Conservation (phyloP, 2,113 vertebrate genomes). For the Labeo catla region DNA sequence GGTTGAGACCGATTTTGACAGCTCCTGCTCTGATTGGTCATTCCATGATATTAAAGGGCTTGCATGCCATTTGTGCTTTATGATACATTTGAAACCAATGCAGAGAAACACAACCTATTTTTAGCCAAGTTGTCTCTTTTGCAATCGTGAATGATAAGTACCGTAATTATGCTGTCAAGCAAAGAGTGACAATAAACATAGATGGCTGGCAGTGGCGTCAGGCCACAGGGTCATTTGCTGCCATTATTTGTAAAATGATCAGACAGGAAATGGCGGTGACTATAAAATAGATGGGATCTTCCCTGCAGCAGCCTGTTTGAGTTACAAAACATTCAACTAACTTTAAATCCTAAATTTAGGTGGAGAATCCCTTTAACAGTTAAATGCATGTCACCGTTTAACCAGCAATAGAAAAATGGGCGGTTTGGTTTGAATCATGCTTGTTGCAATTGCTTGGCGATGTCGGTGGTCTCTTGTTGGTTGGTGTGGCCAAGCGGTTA, state of each 20-base stretch:
- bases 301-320: neutral
- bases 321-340: neutral
- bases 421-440: neutral
- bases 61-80: neutral
- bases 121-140: slow-evolving; percentile 27
- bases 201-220: slow-evolving; percentile 52
- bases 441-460: neutral
- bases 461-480: neutral
- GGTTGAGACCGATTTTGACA: neutral
- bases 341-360: neutral
- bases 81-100: neutral
- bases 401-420: neutral
- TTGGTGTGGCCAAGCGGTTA: neutral
- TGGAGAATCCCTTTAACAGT: neutral
- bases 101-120: slow-evolving; percentile 22
- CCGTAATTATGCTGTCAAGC: slow-evolving; percentile 55
- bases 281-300: slow-evolving; percentile 54
- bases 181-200: slow-evolving; percentile 58
- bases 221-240: slow-evolving; percentile 49
- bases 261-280: slow-evolving; percentile 58
- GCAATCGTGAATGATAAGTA: slow-evolving; percentile 34
- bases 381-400: neutral
- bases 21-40: neutral
- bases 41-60: neutral
- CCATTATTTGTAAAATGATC: slow-evolving; percentile 73